Base-by-base conservation (phyloP, 1,140 invertebrate species). In the Drosophila pectinifera region DNA sequence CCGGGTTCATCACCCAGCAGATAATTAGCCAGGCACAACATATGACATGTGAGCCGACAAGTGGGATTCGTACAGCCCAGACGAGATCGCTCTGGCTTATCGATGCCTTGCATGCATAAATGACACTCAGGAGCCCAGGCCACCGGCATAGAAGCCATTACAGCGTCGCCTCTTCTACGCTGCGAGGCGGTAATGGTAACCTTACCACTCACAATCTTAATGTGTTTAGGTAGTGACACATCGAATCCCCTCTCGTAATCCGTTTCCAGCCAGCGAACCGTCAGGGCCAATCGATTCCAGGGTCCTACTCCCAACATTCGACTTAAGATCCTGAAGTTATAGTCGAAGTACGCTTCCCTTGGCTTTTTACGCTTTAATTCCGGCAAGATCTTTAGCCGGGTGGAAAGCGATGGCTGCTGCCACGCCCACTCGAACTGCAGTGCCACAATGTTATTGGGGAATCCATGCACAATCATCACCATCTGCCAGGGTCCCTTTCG, bases 371-470 rank as follows among this genome's bases (percentile, higher is more conserved):
- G 95, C 5, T 93, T 93, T 1, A 96, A 80, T 77, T 95, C 95
- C 0, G 93, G 86, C 2, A 97, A 91, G 79, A 96, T 94, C 67
- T 95, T 95, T 0, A 99, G 84, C 48, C 98, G 94, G 41, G 96
- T 95, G 11, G 98, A 99, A 48, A 94, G 93, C 13, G 95, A 93
- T 11, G 98, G 98, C 94, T 99, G 96, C 90, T 99, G 98, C 98
- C 98, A 99, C 0, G 98, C 98, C 98, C 98, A 99, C 93, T 99
- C 98, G 94, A 99, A 99, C 95, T 98, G 94, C 38, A 99, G 93
- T 14, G 97, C 98, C 39, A 97, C 95, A 61, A 98, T 97, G 64
- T 97, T 96, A 93, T 98, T 99, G 16, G 98, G 98, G 93, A 99
- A 99, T 8, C 98, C 98, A 94, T 99, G 97, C 6, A 99, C 94